These are phyloP conservation scores for Chelonia mydas DNA, from an alignment of 2,797 vertebrate genomes.

Conservation along the genomic window DNA sequence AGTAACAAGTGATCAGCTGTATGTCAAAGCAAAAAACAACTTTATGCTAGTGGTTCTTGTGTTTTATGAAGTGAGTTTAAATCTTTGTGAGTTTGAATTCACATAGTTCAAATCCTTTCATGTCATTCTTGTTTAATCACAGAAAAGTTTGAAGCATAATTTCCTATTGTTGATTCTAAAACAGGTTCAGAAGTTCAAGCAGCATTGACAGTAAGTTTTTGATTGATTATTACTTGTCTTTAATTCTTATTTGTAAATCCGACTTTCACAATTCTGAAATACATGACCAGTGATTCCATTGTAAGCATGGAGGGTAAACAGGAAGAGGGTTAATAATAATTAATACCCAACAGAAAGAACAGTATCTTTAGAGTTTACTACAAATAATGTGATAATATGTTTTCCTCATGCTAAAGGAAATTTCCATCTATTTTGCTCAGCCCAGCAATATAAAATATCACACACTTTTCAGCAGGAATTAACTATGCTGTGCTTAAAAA, in stretches of 20 bases:
- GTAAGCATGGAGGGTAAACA: background rate
- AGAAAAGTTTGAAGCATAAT: conserved; percentile 44
- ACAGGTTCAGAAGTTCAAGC: conserved; percentile 77
- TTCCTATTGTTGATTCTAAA: conserved; percentile 63
- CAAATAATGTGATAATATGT: background rate
- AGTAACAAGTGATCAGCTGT: background rate
- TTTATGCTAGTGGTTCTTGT: background rate
- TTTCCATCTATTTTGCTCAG: background rate
- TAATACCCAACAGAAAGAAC: background rate
- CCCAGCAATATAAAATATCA: background rate
- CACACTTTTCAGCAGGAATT: background rate
- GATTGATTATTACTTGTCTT: conserved; percentile 8
- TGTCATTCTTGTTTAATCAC: background rate
- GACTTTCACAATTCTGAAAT: background rate
- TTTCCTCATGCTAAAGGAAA: background rate
- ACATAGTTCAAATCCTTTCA: background rate
- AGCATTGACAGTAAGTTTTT: conserved; percentile 80
- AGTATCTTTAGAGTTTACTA: background rate
- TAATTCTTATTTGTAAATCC: conserved; percentile 8
- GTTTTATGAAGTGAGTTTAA: background rate
- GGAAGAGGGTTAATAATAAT: background rate
- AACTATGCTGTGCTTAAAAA: background rate
- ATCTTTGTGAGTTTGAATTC: background rate
- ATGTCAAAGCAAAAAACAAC: background rate
- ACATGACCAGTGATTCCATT: background rate